Percentiles rank a stretch among this genome's conserved stretches.
Evolutionary conservation across 2,113 vertebrate genomes (phyloP).

Genomic region (Merops nubicus): DNA sequence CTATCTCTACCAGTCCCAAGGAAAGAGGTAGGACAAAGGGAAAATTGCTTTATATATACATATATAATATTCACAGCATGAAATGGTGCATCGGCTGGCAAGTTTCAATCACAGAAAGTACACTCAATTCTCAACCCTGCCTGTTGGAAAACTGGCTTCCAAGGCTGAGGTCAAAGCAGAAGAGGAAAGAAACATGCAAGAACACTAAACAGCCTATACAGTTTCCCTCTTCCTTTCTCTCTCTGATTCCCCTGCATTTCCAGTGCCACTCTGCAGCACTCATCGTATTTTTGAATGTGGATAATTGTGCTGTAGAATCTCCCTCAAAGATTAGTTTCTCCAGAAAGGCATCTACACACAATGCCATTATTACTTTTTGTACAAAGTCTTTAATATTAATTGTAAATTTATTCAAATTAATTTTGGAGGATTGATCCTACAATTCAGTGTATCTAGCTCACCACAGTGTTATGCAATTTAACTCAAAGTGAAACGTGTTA

Average conservation of each 20-base stretch:
- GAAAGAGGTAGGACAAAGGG: not conserved
- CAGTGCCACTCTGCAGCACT: fast-evolving
- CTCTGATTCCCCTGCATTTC: not conserved
- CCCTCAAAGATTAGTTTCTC: not conserved
- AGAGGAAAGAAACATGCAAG: not conserved
- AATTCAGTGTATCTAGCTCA: not conserved
- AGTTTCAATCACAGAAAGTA: not conserved
- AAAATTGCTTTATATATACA: not conserved
- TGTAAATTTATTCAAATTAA: not conserved
- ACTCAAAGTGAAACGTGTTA: not conserved
- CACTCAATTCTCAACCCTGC: not conserved
- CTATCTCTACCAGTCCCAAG: not conserved
- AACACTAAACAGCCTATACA: not conserved
- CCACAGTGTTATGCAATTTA: not conserved
- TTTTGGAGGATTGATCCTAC: not conserved
- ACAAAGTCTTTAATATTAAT: not conserved
- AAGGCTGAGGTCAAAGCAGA: not conserved
- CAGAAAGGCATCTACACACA: not conserved
- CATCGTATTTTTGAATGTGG: not conserved
- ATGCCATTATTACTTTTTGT: not conserved
- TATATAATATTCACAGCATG: not conserved
- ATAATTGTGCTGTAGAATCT: not conserved
- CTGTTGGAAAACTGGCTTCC: not conserved
- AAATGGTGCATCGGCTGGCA: not conserved
- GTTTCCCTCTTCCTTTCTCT: not conserved